Percentiles rank a stretch among this genome's conserved stretches.
Evolutionary conservation across 2,888 invertebrate species (phyloP).

Genomic region (Diadegma fenestrale): DNA sequence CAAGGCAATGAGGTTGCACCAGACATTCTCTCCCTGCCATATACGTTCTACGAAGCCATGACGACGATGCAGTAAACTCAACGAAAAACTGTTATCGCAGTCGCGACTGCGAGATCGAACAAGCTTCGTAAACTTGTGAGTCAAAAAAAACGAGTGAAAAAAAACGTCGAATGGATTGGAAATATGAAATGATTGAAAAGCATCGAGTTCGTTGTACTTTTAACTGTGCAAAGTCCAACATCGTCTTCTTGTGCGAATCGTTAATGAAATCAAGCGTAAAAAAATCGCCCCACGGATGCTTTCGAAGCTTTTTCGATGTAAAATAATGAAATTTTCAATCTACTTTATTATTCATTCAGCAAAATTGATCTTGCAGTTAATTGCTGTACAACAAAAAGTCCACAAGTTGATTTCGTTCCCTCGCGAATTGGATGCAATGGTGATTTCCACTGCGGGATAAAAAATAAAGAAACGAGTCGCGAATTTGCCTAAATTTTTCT

Average conservation of each 20-base stretch:
- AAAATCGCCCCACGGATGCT: background rate
- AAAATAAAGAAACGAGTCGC: background rate
- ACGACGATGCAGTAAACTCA: constrained; percentile 7
- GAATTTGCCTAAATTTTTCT: background rate
- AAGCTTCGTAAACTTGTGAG: background rate
- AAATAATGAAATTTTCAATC: background rate
- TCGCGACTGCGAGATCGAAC: background rate
- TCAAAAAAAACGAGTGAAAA: background rate
- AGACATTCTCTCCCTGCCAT: constrained; percentile 5
- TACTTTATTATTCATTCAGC: background rate
- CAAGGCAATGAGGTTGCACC: constrained; percentile 13
- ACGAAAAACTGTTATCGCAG: constrained; percentile 15
- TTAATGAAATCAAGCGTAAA: background rate
- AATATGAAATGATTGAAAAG: background rate
- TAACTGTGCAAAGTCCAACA: background rate
- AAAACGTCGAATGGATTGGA: background rate
- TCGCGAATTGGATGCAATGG: background rate
- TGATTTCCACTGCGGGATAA: background rate
- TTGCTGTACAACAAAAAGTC: background rate
- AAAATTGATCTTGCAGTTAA: background rate
- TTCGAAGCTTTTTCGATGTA: background rate
- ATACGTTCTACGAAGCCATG: constrained; percentile 10
- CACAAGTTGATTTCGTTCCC: background rate
- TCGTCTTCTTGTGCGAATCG: background rate
- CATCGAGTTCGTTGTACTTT: background rate